A percentile compares a stretch with the other conserved stretches of the same genome.
Evolutionary conservation across 2,113 vertebrate species (phyloP).

Genomic region (Micromys minutus): DNA sequence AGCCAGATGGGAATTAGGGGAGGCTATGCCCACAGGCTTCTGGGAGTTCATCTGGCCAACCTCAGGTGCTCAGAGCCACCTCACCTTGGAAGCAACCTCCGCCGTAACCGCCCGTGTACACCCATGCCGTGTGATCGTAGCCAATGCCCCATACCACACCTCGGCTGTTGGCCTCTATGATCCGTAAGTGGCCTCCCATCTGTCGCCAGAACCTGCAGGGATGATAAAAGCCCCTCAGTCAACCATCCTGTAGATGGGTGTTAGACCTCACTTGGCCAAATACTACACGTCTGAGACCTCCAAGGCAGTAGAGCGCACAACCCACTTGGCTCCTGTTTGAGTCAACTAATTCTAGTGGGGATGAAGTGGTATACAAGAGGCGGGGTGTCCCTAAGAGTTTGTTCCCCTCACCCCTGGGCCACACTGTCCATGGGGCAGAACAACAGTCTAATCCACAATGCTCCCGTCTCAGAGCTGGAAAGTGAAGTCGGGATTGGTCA

Average conservation of each 20-base stretch:
- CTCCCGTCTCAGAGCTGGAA: not conserved
- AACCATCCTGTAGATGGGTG: too few species aligned
- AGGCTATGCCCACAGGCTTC: not conserved
- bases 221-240: accelerated
- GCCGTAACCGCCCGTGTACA: conserved; percentile 93
- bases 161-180: conserved; percentile 90
- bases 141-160: conserved; percentile 97
- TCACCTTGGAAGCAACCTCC: conserved; percentile 96
- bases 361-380: not conserved
- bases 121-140: conserved; percentile 95
- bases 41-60: not conserved
- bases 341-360: not conserved
- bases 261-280: accelerated
- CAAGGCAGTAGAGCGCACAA: accelerated
- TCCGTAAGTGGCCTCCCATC: conserved; percentile 94
- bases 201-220: conserved; percentile 95
- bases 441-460: accelerated
- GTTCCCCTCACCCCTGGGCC: not conserved
- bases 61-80: accelerated
- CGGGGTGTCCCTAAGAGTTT: not conserved
- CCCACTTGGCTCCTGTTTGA: not conserved
- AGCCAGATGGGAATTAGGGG: not conserved
- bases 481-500: not conserved
- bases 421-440: not conserved
- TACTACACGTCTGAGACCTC: not conserved